phyloP scores from a whole-genome alignment of 2,113 vertebrate genomes.

The Phoxinus phoxinus region DNA sequence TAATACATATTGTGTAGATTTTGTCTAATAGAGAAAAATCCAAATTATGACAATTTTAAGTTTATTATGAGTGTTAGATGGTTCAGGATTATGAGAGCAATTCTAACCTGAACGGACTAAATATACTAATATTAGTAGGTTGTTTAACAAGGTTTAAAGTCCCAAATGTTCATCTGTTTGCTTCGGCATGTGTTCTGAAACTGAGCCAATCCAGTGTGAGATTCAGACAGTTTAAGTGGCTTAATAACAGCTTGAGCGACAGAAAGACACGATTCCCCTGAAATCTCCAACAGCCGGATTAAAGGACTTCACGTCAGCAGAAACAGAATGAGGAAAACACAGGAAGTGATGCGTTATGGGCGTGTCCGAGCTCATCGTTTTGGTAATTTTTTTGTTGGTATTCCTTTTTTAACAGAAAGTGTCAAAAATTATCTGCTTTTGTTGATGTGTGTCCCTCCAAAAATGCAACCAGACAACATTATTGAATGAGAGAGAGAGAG shows the following conservation, averaged over 20 bases:
- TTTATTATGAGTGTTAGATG: not conserved
- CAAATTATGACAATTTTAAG: not conserved
- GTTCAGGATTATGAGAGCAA: not conserved
- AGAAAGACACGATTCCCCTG: slow-evolving; percentile 21
- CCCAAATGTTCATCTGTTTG: not conserved
- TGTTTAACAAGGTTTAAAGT: slow-evolving; percentile 8
- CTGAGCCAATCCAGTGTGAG: not conserved
- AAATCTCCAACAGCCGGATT: slow-evolving; percentile 32
- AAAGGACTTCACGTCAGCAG: slow-evolving; percentile 4
- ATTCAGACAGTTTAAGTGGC: slow-evolving; percentile 25
- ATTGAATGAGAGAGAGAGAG: not conserved
- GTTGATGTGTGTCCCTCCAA: not conserved
- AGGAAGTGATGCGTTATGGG: slow-evolving; percentile 15
- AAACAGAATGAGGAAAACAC: not conserved
- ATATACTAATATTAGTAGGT: slow-evolving; percentile 1
- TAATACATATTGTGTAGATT: not conserved
- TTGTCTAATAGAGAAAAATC: not conserved
- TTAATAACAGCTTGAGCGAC: slow-evolving; percentile 1
- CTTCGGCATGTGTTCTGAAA: slow-evolving; percentile 4
- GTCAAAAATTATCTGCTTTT: not conserved
- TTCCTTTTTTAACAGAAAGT: not conserved
- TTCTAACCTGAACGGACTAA: not conserved
- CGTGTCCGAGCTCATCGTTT: not conserved
- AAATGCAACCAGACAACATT: not conserved
- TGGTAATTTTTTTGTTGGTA: not conserved